Evolutionary conservation across 37 sponge, comb jelly and placozoan genomes (phyloP).

Genomic region (Aplysina aerophoba): DNA sequence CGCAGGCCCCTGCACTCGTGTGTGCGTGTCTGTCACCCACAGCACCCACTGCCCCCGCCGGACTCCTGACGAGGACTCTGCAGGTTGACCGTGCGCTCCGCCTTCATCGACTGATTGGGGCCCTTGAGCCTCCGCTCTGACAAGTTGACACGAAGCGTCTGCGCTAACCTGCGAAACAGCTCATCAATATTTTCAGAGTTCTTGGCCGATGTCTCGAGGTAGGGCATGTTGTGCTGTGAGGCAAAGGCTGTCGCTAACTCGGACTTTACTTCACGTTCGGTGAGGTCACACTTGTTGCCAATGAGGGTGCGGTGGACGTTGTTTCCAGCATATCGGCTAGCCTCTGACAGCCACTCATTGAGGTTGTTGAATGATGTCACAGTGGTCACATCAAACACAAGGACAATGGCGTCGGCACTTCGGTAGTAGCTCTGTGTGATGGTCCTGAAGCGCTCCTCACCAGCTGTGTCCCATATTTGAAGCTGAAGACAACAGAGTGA

Average conservation of each 20-base stretch:
- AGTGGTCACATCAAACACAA: slow-evolving; percentile 85
- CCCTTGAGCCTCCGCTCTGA: slow-evolving; percentile 59
- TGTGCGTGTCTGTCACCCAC: slow-evolving; percentile 9
- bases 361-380: slow-evolving; percentile 71
- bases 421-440: slow-evolving; percentile 95
- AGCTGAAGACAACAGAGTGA: slow-evolving; percentile 52
- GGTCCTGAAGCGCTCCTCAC: slow-evolving; percentile 90
- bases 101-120: slow-evolving; percentile 20
- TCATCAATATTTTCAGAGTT: slow-evolving; percentile 81
- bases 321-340: slow-evolving; percentile 75
- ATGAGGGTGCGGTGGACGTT: slow-evolving; percentile 80
- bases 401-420: slow-evolving; percentile 89
- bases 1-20: too few relatives aligned
- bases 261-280: slow-evolving; percentile 63
- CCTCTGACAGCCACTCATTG: slow-evolving; percentile 82
- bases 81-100: slow-evolving; percentile 1
- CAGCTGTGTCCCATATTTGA: slow-evolving; percentile 96
- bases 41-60: not conserved
- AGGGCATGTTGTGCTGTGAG: slow-evolving; percentile 81
- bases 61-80: not conserved
- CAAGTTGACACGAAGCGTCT: slow-evolving; percentile 62
- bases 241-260: slow-evolving; percentile 73
- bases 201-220: slow-evolving; percentile 90
- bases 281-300: slow-evolving; percentile 92
- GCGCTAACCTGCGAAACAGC: slow-evolving; percentile 74